Evolutionary conservation across 2,113 vertebrate genomes (phyloP), one percentile per base, ranked within the genome.

Genomic region (Cygnus buccinator): DNA sequence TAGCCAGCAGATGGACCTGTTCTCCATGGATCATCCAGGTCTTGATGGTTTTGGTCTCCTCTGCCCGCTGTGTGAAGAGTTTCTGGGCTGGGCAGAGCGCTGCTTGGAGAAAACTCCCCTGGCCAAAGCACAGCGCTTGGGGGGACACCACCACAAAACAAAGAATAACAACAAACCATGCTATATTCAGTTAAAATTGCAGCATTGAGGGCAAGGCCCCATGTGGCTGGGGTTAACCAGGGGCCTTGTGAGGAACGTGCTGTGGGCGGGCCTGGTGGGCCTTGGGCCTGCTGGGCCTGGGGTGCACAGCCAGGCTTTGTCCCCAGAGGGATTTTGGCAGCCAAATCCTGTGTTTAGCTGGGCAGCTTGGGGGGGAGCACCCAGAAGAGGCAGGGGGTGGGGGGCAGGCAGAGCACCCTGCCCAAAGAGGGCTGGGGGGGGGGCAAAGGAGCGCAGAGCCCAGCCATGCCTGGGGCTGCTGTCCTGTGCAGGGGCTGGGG

Each of bases 41-140:
- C 65, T 72, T 0, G 1, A 9, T 31, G 11, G 18, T 63, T 81
- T 77, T 74, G 16, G 52, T 72, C 46, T 90, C n/a, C 41, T 37
- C 33, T 76, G 54, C 21, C 44, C 7, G 2, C 10, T 6, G 14
- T 29, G 28, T 10, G 48, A 55, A 39, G 16, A 50, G 17, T 74
- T 86, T 31, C 21, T 84, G 3, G 3, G 39, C 50, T 67, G 20
- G 54, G 43, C 1, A 0, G 17, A 23, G 22, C 1, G 1, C 39
- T 81, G 29, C 21, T 67, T 19, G 9, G 23, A 71, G 41, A 87
- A 75, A 66, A 7, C 10, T 14, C 48, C 44, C 20, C 3, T 57
- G 26, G 18, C 54, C 29, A 41, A 14, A 55, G 67, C 29, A 66
- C 44, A 90, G 5, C 33, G 25, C 39, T 81, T 23, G 13, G 50